Percentiles rank a stretch among this genome's conserved stretches.
Evolutionary conservation across 2,113 vertebrate genomes (phyloP).

Genomic region (Peucedramus taeniatus): DNA sequence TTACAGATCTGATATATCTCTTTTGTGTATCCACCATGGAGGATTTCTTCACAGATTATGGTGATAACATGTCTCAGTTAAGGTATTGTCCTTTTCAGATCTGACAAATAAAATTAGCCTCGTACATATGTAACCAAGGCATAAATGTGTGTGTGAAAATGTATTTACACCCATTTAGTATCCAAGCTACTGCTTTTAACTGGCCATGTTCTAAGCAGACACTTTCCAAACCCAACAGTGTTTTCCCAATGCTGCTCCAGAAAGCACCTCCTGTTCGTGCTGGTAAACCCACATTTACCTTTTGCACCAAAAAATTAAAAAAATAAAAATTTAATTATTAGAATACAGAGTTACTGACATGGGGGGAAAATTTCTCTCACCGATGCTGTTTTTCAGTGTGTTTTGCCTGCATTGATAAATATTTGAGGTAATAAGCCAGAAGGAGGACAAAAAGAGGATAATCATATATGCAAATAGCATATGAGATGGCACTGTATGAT

Average conservation of each 20-base stretch:
- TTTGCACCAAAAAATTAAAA: not conserved
- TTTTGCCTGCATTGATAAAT: not conserved
- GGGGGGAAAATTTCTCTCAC: not conserved
- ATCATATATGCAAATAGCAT: not conserved
- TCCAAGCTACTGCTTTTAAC: not conserved
- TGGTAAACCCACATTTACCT: not conserved
- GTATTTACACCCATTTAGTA: not conserved
- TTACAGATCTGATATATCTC: not conserved
- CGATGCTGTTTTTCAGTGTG: not conserved
- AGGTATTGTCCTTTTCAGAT: not conserved
- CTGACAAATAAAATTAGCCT: not conserved
- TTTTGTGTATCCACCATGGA: not conserved
- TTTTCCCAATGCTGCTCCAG: not conserved
- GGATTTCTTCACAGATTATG: not conserved
- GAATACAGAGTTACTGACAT: not conserved
- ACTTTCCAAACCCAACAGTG: not conserved
- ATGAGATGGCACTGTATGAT: rapidly evolving
- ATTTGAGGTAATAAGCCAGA: not conserved
- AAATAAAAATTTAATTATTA: not conserved
- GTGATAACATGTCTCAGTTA: not conserved
- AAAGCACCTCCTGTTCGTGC: rapidly evolving
- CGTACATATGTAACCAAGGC: not conserved
- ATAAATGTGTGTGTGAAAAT: not conserved
- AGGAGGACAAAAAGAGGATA: not conserved
- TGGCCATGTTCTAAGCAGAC: not conserved